These are phyloP conservation scores for Eristalis intricaria DNA, from an alignment of 2,888 invertebrate species.

Conservation along the genomic window DNA sequence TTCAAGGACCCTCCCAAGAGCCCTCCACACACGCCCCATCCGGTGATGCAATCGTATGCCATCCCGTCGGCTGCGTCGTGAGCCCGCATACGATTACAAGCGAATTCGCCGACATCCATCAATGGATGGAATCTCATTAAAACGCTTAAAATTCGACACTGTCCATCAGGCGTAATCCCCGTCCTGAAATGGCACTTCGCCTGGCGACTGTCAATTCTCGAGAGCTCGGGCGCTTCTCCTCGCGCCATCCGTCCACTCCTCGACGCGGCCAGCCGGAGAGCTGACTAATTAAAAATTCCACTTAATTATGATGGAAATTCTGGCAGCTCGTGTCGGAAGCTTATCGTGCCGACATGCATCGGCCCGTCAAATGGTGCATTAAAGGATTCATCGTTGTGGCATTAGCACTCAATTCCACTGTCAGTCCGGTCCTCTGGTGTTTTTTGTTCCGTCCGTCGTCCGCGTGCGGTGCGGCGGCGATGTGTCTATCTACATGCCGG, in stretches of 20 bases:
- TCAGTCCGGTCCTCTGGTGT: slow-evolving; percentile 32
- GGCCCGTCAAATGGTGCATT: slow-evolving; percentile 58
- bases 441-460: neutral
- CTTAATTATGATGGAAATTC: slow-evolving; percentile 66
- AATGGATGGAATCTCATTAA: slow-evolving; percentile 2
- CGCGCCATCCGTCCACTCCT: too few relatives aligned
- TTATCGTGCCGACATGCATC: slow-evolving; percentile 68
- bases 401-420: slow-evolving; percentile 65
- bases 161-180: slow-evolving; percentile 6
- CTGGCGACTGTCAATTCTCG: neutral
- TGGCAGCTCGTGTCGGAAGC: slow-evolving; percentile 66
- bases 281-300: slow-evolving; percentile 66
- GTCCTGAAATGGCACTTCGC: slow-evolving; percentile 3
- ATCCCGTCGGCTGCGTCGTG: neutral
- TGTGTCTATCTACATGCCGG: neutral
- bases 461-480: neutral
- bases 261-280: neutral
- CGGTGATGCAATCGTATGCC: neutral
- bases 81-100: neutral
- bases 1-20: too few relatives aligned
- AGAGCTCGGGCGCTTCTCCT: too few relatives aligned
- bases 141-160: slow-evolving; percentile 10
- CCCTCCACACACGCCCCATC: too few relatives aligned
- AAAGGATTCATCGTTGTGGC: slow-evolving; percentile 58
- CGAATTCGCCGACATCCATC: neutral